phyloP scores from a whole-genome alignment of 2,888 invertebrate genomes.

The Synanthedon tipuliformis region DNA sequence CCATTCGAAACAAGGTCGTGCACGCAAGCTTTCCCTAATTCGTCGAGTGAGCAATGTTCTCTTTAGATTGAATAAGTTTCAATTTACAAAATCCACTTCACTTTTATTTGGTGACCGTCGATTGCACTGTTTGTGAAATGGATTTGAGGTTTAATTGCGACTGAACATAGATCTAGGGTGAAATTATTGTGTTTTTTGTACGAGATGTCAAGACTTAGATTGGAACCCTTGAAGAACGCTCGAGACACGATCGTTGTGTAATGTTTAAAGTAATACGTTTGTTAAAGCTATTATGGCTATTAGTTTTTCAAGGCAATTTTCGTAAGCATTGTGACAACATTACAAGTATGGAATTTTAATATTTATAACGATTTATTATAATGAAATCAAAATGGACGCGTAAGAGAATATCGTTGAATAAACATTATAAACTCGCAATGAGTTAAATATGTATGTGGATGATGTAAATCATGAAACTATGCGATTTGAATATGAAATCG shows the following conservation, averaged over 20 bases:
- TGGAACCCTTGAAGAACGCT: constrained; percentile 17
- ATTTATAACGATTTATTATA: constrained; percentile 7
- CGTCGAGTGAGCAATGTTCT: background rate
- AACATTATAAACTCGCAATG: constrained; percentile 1
- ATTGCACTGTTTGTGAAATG: background rate
- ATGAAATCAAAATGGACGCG: constrained; percentile 1
- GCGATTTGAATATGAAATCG: constrained; percentile 6
- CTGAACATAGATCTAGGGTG: background rate
- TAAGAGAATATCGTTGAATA: constrained; percentile 2
- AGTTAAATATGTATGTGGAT: background rate
- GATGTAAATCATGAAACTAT: constrained; percentile 10
- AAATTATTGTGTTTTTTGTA: background rate
- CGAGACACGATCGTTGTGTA: constrained; percentile 44
- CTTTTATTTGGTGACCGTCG: background rate
- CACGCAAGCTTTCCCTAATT: background rate
- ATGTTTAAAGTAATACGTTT: constrained; percentile 55
- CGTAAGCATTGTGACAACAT: constrained; percentile 44
- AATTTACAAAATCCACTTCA: background rate
- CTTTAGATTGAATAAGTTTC: constrained; percentile 2
- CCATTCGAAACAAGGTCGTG: constrained; percentile 1
- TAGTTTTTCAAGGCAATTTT: constrained; percentile 58
- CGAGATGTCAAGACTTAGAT: background rate
- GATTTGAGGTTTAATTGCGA: background rate
- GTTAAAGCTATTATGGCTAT: constrained; percentile 48
- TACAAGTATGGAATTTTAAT: constrained; percentile 14